Conservation (phyloP, 2,797 vertebrate genomes). For the Pogoniulus pusillus region DNA sequence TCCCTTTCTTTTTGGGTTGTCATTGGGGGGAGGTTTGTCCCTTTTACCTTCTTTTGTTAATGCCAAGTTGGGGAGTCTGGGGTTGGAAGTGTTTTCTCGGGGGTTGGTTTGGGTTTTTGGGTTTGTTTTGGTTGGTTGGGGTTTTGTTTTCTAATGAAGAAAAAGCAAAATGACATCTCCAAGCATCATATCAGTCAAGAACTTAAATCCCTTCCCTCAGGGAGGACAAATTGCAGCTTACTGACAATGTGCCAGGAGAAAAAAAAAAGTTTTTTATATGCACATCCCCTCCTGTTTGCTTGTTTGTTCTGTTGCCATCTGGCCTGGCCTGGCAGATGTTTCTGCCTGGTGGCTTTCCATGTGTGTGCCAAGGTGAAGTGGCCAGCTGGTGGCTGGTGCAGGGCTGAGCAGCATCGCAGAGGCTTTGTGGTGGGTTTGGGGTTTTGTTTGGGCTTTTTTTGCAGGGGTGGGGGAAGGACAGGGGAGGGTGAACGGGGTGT, state of each 20-base stretch:
- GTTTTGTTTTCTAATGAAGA: conserved; percentile 24
- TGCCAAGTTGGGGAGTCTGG: conserved; percentile 65
- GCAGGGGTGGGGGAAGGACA: background rate
- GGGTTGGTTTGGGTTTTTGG: too few species aligned
- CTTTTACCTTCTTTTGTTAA: conserved; percentile 73
- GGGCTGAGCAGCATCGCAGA: background rate
- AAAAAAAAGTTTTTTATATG: conserved; percentile 57
- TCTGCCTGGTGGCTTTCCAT: conserved; percentile 23
- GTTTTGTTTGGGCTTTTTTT: background rate
- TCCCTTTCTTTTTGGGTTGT: conserved; percentile 55
- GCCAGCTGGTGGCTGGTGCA: background rate
- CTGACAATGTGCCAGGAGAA: conserved; percentile 72
- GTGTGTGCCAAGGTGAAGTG: background rate
- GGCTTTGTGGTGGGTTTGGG: background rate
- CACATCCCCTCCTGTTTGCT: conserved; percentile 66
- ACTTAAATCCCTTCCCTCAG: conserved; percentile 68
- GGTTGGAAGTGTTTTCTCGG: conserved; percentile 56
- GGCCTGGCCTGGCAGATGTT: background rate
- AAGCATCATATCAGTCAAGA: conserved; percentile 71
- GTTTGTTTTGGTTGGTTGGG: conserved; percentile 38
- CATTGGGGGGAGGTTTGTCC: conserved; percentile 57
- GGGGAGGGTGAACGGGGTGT: background rate
- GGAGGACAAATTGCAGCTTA: conserved; percentile 72
- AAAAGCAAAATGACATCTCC: conserved; percentile 62
- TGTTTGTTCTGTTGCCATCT: conserved; percentile 34